phyloP scores from a whole-genome alignment of 2,888 invertebrate genomes.

The Apoda limacodes region DNA sequence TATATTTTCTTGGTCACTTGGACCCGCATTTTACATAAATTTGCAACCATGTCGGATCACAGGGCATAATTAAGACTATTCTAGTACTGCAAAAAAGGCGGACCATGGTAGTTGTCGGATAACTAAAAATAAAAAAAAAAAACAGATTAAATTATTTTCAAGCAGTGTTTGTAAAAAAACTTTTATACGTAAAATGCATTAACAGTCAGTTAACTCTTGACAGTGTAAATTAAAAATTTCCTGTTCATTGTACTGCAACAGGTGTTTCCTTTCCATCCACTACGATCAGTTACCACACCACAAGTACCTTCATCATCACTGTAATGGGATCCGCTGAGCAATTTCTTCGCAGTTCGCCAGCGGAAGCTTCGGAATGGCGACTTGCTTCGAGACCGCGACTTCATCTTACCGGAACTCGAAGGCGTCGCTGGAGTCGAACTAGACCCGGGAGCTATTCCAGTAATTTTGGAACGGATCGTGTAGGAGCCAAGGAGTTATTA shows the following conservation, averaged over 20 bases:
- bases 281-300: slow-evolving; percentile 41
- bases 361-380: slow-evolving; percentile 94
- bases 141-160: too few species aligned
- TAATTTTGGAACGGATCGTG: slow-evolving; percentile 22
- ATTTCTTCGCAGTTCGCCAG: slow-evolving; percentile 84
- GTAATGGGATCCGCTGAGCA: slow-evolving; percentile 75
- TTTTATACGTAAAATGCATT: too few species aligned
- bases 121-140: too few species aligned
- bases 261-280: too few species aligned
- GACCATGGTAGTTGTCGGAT: too few species aligned
- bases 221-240: slow-evolving; percentile 6
- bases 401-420: slow-evolving; percentile 74
- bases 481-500: not conserved
- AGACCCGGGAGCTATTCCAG: slow-evolving; percentile 46
- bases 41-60: too few species aligned
- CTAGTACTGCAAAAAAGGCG: too few species aligned
- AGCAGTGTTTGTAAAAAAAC: too few species aligned
- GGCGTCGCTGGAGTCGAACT: slow-evolving; percentile 56
- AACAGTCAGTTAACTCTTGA: slow-evolving; percentile 19
- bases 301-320: slow-evolving; percentile 85
- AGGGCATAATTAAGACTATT: too few species aligned
- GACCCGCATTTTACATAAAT: too few species aligned
- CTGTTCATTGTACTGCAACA: not conserved
- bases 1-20: too few species aligned
- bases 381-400: slow-evolving; percentile 91